These are phyloP conservation scores for Hippocampus mohnikei DNA, from an alignment of 2,113 vertebrate genomes.

Conservation along the genomic window DNA sequence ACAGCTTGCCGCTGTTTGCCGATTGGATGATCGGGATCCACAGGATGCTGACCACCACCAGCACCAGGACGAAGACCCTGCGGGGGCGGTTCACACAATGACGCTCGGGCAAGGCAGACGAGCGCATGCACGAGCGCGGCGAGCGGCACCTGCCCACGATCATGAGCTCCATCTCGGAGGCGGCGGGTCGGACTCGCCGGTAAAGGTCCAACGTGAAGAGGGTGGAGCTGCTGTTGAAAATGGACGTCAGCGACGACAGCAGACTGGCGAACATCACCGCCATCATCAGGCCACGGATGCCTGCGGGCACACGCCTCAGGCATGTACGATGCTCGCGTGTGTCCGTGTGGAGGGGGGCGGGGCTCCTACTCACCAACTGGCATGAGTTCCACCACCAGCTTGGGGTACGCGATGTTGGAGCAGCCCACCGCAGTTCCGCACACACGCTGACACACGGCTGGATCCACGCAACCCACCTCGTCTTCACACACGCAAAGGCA, in stretches of 20 bases:
- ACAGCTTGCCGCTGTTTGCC: slow-evolving; percentile 90
- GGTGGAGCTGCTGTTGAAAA: slow-evolving; percentile 96
- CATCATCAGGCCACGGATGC: slow-evolving; percentile 90
- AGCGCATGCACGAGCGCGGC: too few species aligned
- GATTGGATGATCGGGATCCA: slow-evolving; percentile 94
- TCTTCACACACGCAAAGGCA: slow-evolving; percentile 65
- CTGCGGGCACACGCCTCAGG: slow-evolving; percentile 50
- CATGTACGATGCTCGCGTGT: not conserved
- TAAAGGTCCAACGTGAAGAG: slow-evolving; percentile 92
- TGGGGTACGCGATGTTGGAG: slow-evolving; percentile 94
- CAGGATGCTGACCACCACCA: slow-evolving; percentile 84
- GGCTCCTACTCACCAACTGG: slow-evolving; percentile 80
- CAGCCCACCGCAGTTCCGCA: slow-evolving; percentile 87
- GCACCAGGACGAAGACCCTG: slow-evolving; percentile 85
- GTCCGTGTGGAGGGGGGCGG: not conserved
- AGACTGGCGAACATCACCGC: slow-evolving; percentile 92
- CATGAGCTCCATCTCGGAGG: slow-evolving; percentile 88
- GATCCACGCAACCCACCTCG: slow-evolving; percentile 89
- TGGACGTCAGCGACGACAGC: slow-evolving; percentile 95
- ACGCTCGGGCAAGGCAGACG: too few species aligned
- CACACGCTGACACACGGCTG: slow-evolving; percentile 75
- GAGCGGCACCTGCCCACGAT: slow-evolving; percentile 86
- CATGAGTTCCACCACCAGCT: slow-evolving; percentile 88
- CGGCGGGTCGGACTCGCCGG: slow-evolving; percentile 72
- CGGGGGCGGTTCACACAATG: not conserved